Conservation (phyloP, 2,797 vertebrate genomes). For the Pseudochirops cupreus region DNA sequence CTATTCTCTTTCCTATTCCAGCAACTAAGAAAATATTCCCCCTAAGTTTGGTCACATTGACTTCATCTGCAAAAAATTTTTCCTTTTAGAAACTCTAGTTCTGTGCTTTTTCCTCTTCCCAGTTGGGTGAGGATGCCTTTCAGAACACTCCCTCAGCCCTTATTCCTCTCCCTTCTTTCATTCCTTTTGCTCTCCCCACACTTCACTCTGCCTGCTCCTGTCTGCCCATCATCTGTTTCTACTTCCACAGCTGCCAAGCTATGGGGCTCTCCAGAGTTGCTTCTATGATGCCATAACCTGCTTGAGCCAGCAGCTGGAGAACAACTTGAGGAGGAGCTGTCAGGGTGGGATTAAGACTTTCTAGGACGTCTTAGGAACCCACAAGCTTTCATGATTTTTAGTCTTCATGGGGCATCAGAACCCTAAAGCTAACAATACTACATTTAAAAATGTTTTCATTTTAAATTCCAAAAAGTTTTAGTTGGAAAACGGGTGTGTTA, state of each 20-base stretch:
- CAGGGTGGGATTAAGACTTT: background rate
- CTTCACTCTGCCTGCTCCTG: background rate
- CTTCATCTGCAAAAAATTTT: background rate
- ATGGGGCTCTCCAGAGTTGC: background rate
- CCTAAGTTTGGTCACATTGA: background rate
- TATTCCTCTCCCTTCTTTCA: background rate
- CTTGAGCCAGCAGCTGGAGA: background rate
- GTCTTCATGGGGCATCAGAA: background rate
- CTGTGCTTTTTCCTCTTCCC: background rate
- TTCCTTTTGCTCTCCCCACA: background rate
- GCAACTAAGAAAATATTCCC: background rate
- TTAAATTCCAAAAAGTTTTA: background rate
- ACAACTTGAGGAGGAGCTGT: background rate
- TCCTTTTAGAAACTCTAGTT: background rate
- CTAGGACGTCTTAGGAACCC: background rate
- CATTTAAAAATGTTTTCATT: background rate
- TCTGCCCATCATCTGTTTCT: background rate
- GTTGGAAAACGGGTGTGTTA: background rate
- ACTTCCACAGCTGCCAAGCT: background rate
- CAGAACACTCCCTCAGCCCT: background rate
- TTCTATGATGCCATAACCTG: background rate
- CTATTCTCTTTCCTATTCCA: background rate
- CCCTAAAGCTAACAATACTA: background rate
- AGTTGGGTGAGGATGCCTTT: background rate
- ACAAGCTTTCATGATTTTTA: background rate